These are phyloP conservation scores for Drosophila auraria DNA, from an alignment of 1,140 invertebrate genomes.

Conservation along the genomic window DNA sequence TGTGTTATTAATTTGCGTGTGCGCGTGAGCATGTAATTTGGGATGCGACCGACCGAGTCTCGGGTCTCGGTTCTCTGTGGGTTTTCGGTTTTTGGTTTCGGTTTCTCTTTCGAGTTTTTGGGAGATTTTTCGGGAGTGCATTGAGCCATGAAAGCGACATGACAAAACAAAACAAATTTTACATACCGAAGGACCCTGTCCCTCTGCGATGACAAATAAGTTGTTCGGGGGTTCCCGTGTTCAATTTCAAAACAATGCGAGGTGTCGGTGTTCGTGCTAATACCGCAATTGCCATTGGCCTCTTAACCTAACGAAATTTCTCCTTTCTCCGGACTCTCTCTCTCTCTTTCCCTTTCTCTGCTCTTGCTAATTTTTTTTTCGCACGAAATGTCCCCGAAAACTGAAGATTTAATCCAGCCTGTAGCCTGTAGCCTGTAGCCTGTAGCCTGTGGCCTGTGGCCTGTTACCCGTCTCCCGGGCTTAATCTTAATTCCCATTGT, in stretches of 20 bases:
- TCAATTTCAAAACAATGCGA: conserved; percentile 69
- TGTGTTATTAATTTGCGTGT: conserved; percentile 85
- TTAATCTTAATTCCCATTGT: conserved; percentile 70
- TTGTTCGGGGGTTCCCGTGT: conserved; percentile 9
- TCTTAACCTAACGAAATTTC: conserved; percentile 25
- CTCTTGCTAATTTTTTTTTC: conserved; percentile 70
- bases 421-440: conserved; percentile 4
- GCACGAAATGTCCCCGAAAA: conserved; percentile 51
- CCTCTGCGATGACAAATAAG: conserved; percentile 61
- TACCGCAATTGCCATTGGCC: conserved; percentile 70
- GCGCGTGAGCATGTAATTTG: conserved; percentile 84
- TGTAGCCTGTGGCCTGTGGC: conserved; percentile 1
- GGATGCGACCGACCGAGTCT: conserved; percentile 7
- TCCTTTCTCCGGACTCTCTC: background rate
- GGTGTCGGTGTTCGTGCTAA: conserved; percentile 70
- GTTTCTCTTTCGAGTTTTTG: conserved; percentile 9
- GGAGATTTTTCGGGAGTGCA: conserved; percentile 56
- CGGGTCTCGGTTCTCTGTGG: conserved; percentile 8
- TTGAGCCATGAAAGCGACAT: conserved; percentile 82
- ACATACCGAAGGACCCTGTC: conserved; percentile 36
- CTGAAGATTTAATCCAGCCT: conserved; percentile 68
- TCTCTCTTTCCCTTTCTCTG: background rate
- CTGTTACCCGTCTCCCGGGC: conserved; percentile 12
- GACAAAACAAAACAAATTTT: conserved; percentile 84
- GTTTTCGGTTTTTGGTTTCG: conserved; percentile 21